Evolutionary conservation across 2,888 invertebrate genomes (phyloP).

Genomic region (Lingula anatina): DNA sequence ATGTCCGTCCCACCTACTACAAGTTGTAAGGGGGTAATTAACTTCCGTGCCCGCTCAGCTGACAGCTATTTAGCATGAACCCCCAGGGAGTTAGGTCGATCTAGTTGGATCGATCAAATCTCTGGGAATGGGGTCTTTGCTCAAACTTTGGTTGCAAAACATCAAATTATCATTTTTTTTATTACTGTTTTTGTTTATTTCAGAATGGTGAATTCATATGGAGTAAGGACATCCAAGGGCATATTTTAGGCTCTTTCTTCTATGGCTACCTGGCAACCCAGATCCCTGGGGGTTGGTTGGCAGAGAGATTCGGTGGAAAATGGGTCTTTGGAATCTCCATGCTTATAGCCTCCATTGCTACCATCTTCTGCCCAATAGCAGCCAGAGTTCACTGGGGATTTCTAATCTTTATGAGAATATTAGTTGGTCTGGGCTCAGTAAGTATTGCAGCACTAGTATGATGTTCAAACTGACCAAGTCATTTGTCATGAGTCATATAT

Average conservation of each 20-base stretch:
- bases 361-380: constrained; percentile 31
- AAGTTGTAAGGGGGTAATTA: too few species aligned
- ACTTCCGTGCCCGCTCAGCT: too few species aligned
- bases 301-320: constrained; percentile 36
- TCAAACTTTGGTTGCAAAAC: too few species aligned
- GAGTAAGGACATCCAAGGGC: constrained; percentile 20
- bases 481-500: too few species aligned
- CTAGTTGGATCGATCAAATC: too few species aligned
- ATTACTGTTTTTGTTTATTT: background rate
- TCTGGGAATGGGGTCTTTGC: too few species aligned
- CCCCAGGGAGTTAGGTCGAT: too few species aligned
- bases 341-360: constrained; percentile 25
- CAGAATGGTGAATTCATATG: constrained; percentile 29
- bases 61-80: too few species aligned
- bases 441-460: constrained; percentile 4
- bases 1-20: too few species aligned
- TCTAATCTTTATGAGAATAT: constrained; percentile 26
- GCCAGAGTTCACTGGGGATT: constrained; percentile 24
- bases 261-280: constrained; percentile 32
- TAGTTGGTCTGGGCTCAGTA: constrained; percentile 37
- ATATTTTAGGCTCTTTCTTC: constrained; percentile 30
- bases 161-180: too few species aligned
- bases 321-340: constrained; percentile 44
- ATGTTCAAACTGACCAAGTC: background rate
- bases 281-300: too few species aligned